Evolutionary conservation across 2,888 invertebrate genomes (phyloP), one percentile per base, ranked within the genome.

Genomic region (Megaustenia siamemsis): DNA sequence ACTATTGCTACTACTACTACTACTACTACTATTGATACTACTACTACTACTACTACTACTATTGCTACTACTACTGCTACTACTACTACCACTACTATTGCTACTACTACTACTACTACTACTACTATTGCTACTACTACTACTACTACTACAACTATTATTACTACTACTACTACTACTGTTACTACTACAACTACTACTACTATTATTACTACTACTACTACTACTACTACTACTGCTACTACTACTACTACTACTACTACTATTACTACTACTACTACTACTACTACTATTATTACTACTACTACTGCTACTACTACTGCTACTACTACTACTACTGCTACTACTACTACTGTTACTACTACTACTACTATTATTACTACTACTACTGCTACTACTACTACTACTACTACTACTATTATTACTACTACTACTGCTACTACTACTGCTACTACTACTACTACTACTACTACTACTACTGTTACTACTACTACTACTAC

Each of bases 131-230:
- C 56, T 56, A 56, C 56, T 56, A 56, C 56, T 56, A 56, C 5
- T 56, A 56, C 56, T 56, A 56, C 56, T 56, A 56, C 73, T 73
- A 40, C 43, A 40, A 69, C 32, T 69, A 32, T 35, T 69, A 69
- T 35, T 69, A 69, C 69, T 69, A 69, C 32, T 69, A 69, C 69
- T 69, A 69, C 69, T 69, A 69, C 69, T 69, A 69, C 69, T 69
- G 32, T 5, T 69, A 71, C 38, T 69, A 69, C n/a, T 69, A 69
- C n/a, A 32, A 40, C n/a, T 69, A n/a, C n/a, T 69, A n/a, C n/a
- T 69, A 40, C 32, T 28, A 40, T 35, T 69, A 40, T 35, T 32
- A n/a, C 69, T 69, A 40, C 69, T 32, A 40, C 69, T 69, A 28
- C 43, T 73, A 40, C 43, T 73, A 40, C 43, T 73, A 40, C 73